Evolutionary conservation across 2,797 vertebrate species (phyloP), one percentile per base, ranked within the genome.

Genomic region (Eptatretus atami): DNA sequence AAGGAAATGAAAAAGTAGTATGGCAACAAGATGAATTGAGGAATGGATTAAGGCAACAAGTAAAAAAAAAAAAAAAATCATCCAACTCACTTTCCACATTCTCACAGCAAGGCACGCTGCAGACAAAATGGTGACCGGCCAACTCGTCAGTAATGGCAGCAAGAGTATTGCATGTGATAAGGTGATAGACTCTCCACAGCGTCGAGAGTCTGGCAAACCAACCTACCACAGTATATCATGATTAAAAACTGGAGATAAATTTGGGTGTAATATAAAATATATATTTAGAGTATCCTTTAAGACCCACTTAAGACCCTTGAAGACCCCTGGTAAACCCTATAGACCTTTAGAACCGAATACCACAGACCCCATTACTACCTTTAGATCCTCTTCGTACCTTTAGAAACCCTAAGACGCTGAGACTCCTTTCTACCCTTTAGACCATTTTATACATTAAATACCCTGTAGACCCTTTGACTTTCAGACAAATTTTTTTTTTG

Each of bases 71-170:
- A 19, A 19, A 19, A 19, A 19, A 19, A 19, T 19, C 19, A n/a
- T 61, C 57, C 57, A 9, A 9, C 57, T 61, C 24, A 94, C 92
- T 77, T 96, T 98, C 92, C 92, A 98, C 92, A 98, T 98, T 67
- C 88, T 83, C 69, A 95, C 73, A 61, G 83, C 78, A 1, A 92
- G 76, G 65, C 88, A 67, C 84, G 77, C 24, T 77, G 71, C 67
- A 98, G 76, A 68, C 74, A 98, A 73, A 67, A 98, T 73, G 31
- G 81, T 74, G 66, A 98, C 68, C 92, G 76, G 19, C 92, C 92
- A 69, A 98, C 69, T 93, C 92, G 66, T 98, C 92, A 1, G 86
- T 96, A 65, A 88, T 84, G 15, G 84, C 92, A 9, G 88, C 88
- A 68, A 95, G 71, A 0, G 81, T 85, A 74, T 82, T 90, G 74